Evolutionary conservation across 2,113 vertebrate species (phyloP).

Genomic region (Anser brachyrhynchus): DNA sequence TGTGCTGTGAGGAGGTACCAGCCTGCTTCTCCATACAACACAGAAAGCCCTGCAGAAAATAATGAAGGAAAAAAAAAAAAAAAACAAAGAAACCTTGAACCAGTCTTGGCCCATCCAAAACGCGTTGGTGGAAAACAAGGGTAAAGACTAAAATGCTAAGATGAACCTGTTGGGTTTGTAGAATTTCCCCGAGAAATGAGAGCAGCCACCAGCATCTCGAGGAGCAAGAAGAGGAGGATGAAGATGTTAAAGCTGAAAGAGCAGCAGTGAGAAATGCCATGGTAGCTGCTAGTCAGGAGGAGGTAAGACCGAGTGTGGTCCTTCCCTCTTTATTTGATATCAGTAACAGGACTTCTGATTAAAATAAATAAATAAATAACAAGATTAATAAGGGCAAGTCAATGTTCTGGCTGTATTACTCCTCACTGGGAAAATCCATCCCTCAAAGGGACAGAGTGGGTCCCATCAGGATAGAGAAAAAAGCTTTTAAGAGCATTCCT

Average conservation of each 20-base stretch:
- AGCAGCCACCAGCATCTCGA: constrained; percentile 75
- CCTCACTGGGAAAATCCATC: neutral
- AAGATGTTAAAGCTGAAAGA: constrained; percentile 88
- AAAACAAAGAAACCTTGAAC: neutral
- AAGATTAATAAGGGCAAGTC: neutral
- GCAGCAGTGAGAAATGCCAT: constrained; percentile 78
- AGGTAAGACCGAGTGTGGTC: constrained; percentile 66
- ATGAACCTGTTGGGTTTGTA: neutral
- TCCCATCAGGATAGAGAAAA: neutral
- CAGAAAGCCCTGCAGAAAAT: neutral
- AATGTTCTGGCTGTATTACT: neutral
- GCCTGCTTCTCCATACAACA: neutral
- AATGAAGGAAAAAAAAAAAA: no score
- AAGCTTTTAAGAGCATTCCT: neutral
- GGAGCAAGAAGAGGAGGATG: constrained; percentile 82
- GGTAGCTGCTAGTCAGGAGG: constrained; percentile 68
- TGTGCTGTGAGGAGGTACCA: neutral
- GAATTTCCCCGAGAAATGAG: constrained; percentile 59
- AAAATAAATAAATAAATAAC: neutral
- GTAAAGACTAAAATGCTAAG: neutral
- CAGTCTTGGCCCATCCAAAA: neutral
- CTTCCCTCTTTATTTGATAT: neutral
- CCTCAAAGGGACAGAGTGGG: neutral
- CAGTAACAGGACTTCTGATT: neutral
- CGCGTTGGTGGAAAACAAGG: neutral